Evolutionary conservation across 1,140 invertebrate genomes (phyloP), one percentile per base, ranked within the genome.

Genomic region (Drosophila rufa): DNA sequence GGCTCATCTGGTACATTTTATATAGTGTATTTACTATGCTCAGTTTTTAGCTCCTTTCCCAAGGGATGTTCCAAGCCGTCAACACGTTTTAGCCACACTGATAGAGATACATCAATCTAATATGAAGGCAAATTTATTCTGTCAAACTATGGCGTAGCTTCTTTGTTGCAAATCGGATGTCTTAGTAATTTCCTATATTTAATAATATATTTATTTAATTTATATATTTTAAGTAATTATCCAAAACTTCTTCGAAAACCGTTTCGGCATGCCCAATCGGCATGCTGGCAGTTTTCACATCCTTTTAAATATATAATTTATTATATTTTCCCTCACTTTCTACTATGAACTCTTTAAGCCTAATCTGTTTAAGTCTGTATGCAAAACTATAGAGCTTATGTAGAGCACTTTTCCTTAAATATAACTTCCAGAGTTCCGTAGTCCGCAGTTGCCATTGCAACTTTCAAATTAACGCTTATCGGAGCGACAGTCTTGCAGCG

Each of bases 401-500:
- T 11, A 2, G 4, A 27, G 56, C 7, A 30, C 6, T 25, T 55
- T 17, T 30, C 9, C n/a, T 38, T 69, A 5, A 69, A 19, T 51
- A 25, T 17, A 30, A 9, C 7, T 25, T 14, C 15, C 3, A 4
- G 2, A 53, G 25, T 36, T 33, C 45, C 12, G 27, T 33, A 12
- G 14, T 36, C 50, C 33, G 43, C 36, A 42, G 48, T 30, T 42
- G 30, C 14, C 27, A 19, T 9, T 55, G 22, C 33, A 50, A 59
- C 30, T 77, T 77, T 61, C 33, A 77, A 77, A 77, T 77, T 55
- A 77, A 69, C 64, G 75, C 64, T 77, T 77, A 77, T 77, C 75
- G 74, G 14, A 42, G 33, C 36, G 46, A 12, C 40, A 38, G 62
- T 25, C 47, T 53, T 69, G 46, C 73, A 51, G 56, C 38, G 42